A percentile compares a stretch with the other conserved stretches of the same genome.
Conservation (phyloP, 2,888 invertebrate genomes). For the Ethmia dodecea region DNA sequence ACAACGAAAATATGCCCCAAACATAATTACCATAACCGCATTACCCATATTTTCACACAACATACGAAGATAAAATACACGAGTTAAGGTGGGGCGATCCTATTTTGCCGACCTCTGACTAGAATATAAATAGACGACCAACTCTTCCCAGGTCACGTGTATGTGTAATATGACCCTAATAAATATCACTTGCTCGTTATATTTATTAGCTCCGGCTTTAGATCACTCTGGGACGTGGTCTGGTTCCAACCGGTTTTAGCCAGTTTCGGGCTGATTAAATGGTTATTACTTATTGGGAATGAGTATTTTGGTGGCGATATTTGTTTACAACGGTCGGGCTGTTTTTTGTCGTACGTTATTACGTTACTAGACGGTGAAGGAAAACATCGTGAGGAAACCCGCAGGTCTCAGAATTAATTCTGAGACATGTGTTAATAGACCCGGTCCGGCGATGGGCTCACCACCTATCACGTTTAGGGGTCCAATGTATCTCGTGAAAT, state of each 20-base stretch:
- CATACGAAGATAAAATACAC: constrained; percentile 51
- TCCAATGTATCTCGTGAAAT: too few relatives aligned
- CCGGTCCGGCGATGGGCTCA: too few relatives aligned
- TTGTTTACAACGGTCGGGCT: too few relatives aligned
- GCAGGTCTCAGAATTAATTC: too few relatives aligned
- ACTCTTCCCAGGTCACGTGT: constrained; percentile 40
- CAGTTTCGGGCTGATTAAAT: neutral
- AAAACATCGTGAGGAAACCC: too few relatives aligned
- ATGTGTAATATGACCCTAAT: constrained; percentile 58
- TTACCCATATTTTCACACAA: constrained; percentile 41
- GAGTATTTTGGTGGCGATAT: too few relatives aligned
- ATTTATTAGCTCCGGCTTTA: constrained; percentile 41
- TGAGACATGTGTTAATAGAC: too few relatives aligned
- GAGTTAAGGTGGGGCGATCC: constrained; percentile 47
- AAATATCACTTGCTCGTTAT: constrained; percentile 59
- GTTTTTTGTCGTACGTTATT: too few relatives aligned
- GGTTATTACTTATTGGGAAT: neutral
- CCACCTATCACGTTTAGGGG: too few relatives aligned
- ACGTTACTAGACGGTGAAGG: too few relatives aligned
- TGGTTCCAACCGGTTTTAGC: neutral
- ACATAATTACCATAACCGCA: constrained; percentile 19
- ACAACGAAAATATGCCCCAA: neutral
- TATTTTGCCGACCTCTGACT: constrained; percentile 30
- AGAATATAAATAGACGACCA: constrained; percentile 54
- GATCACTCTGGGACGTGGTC: constrained; percentile 31